Percentiles rank a stretch among this genome's conserved stretches.
Conservation (phyloP, 2,113 vertebrate genomes). For the Eulacestoma nigropectus region DNA sequence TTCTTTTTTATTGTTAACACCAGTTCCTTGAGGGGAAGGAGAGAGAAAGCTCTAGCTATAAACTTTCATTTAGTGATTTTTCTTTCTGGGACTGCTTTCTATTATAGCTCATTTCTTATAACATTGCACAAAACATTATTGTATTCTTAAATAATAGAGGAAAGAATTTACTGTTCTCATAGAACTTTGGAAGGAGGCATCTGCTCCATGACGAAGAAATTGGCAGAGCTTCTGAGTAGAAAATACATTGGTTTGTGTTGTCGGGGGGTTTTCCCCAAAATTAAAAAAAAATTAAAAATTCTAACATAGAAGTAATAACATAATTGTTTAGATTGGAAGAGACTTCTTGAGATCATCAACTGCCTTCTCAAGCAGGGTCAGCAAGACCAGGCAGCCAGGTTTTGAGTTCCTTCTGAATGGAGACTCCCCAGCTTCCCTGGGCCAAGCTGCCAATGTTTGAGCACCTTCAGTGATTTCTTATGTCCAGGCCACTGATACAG, state of each 20-base stretch:
- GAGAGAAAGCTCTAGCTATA: background rate
- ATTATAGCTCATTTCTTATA: background rate
- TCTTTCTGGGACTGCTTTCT: conserved; percentile 13
- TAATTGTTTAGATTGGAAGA: background rate
- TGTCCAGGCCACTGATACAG: background rate
- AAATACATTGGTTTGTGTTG: background rate
- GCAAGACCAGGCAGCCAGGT: background rate
- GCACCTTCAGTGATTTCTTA: background rate
- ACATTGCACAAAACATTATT: background rate
- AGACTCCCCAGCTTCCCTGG: background rate
- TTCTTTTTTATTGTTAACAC: conserved; percentile 17
- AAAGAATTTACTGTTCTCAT: background rate
- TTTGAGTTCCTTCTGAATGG: background rate
- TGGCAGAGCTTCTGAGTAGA: background rate
- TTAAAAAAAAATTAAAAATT: background rate
- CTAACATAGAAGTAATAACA: background rate
- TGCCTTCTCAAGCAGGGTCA: background rate
- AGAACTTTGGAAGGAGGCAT: background rate
- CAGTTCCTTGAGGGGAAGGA: background rate
- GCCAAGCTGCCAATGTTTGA: background rate
- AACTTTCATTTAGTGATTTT: background rate
- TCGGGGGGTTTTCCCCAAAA: fast-evolving
- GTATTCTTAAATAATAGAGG: background rate
- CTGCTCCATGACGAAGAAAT: background rate
- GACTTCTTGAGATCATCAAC: background rate